Conservation (phyloP, 2,888 invertebrate genomes). For the Lymantria dispar region DNA sequence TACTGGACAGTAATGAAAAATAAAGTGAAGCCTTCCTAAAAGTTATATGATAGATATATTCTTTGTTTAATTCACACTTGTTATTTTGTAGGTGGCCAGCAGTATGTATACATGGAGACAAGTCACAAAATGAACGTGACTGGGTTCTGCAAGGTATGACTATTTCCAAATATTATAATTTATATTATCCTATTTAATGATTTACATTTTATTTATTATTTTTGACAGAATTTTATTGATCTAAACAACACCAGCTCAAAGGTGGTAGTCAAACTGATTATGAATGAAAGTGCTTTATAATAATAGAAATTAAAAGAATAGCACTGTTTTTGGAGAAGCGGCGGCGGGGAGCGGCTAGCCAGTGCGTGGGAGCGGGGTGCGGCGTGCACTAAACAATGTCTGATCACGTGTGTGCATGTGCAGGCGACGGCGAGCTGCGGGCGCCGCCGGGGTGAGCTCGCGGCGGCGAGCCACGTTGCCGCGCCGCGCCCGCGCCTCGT, state of each 20-base stretch:
- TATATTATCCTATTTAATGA: slow-evolving; percentile 18
- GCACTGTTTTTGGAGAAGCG: slow-evolving; percentile 58
- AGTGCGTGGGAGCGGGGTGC: slow-evolving; percentile 31
- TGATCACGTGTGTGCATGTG: slow-evolving; percentile 74
- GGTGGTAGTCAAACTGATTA: slow-evolving; percentile 15
- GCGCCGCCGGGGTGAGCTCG: slow-evolving; percentile 51
- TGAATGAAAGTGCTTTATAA: slow-evolving; percentile 23
- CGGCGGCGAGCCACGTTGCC: slow-evolving; percentile 29
- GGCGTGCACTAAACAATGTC: slow-evolving; percentile 32
- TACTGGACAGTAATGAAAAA: no score
- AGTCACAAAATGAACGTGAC: slow-evolving; percentile 96
- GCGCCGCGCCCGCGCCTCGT: slow-evolving; percentile 46
- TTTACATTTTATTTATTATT: slow-evolving; percentile 40
- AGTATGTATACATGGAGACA: slow-evolving; percentile 96
- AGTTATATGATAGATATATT: background rate
- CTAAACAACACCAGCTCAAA: slow-evolving; percentile 14
- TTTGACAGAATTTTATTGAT: slow-evolving; percentile 21
- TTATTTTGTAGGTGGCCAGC: slow-evolving; percentile 88
- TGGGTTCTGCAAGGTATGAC: slow-evolving; percentile 92
- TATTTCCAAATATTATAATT: slow-evolving; percentile 10
- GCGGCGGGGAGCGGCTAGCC: slow-evolving; percentile 53
- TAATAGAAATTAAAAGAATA: slow-evolving; percentile 19
- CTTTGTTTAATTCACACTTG: no score
- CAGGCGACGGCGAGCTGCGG: slow-evolving; percentile 74
- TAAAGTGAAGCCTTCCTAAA: background rate